A percentile compares a stretch with the other conserved stretches of the same genome.
Evolutionary conservation across 2,113 vertebrate genomes (phyloP).

Genomic region (Calyptommatus sinebrachiatus): DNA sequence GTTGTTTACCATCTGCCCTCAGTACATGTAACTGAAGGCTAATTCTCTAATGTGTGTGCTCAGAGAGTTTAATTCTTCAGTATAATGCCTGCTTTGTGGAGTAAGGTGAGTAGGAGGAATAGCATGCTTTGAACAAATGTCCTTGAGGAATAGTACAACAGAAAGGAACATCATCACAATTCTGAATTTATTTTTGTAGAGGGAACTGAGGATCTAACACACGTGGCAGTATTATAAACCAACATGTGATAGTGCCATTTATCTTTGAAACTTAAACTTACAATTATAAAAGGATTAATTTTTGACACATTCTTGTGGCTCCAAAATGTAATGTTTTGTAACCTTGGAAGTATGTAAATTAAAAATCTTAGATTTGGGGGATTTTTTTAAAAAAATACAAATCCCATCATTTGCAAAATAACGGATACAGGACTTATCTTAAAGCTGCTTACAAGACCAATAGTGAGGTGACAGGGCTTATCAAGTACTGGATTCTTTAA

Average conservation of each 20-base stretch:
- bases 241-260: accelerated
- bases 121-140: conserved; percentile 25
- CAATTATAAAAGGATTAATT: not conserved
- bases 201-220: conserved; percentile 29
- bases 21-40: not conserved
- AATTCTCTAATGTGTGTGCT: conserved; percentile 32
- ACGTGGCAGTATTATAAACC: conserved; percentile 23
- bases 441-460: not conserved
- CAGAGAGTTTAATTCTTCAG: conserved; percentile 38
- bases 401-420: conserved; percentile 56
- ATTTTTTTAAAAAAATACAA: conserved; percentile 28
- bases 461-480: not conserved
- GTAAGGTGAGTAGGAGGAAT: conserved; percentile 6
- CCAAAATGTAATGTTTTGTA: conserved; percentile 44
- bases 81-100: conserved; percentile 6
- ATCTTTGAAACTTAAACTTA: conserved; percentile 8
- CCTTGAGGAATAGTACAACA: conserved; percentile 39
- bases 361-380: not conserved
- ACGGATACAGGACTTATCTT: not conserved
- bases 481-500: not conserved
- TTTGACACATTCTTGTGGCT: conserved; percentile 39
- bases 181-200: conserved; percentile 40
- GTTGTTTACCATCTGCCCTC: conserved; percentile 24
- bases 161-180: not conserved
- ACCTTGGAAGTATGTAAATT: conserved; percentile 39